Evolutionary conservation across 2,888 invertebrate species (phyloP).

Genomic region (Anoplius nigerrimus): DNA sequence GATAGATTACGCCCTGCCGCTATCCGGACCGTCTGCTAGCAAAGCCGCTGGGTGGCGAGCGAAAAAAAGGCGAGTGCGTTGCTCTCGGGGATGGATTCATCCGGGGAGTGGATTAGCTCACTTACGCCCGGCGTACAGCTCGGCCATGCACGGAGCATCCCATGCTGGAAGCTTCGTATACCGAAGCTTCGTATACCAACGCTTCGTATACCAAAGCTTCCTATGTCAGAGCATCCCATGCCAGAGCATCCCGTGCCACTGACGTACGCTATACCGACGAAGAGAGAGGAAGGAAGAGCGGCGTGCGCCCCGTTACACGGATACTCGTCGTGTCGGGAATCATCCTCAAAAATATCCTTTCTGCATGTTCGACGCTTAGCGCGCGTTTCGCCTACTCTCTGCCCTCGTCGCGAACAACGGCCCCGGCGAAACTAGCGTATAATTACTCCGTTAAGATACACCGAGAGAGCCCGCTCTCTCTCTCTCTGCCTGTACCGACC

Average conservation of each 20-base stretch:
- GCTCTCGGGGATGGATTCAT: slow-evolving; percentile 48
- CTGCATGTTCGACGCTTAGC: slow-evolving; percentile 3
- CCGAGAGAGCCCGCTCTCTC: too few species aligned
- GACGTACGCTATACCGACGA: too few species aligned
- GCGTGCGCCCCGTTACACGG: too few species aligned
- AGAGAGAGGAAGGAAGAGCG: too few species aligned
- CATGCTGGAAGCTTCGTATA: too few species aligned
- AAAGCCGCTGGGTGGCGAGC: slow-evolving; percentile 43
- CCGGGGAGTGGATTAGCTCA: slow-evolving; percentile 52
- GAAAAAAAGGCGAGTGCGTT: slow-evolving; percentile 36
- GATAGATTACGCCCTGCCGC: slow-evolving; percentile 55
- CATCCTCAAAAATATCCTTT: slow-evolving; percentile 5
- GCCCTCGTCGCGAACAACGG: background rate
- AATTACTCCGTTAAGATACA: too few species aligned
- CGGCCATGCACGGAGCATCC: too few species aligned
- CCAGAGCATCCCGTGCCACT: too few species aligned
- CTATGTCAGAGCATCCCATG: too few species aligned
- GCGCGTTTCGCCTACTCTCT: background rate
- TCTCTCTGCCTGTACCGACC: too few species aligned
- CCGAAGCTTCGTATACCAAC: too few species aligned
- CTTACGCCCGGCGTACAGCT: slow-evolving; percentile 26
- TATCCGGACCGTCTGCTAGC: slow-evolving; percentile 53
- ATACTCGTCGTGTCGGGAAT: slow-evolving; percentile 7
- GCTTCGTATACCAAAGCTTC: too few species aligned
- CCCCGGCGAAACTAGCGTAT: background rate